These are phyloP conservation scores for Leptinotarsa tumamoca DNA, from an alignment of 2,888 invertebrate genomes.

Conservation along the genomic window DNA sequence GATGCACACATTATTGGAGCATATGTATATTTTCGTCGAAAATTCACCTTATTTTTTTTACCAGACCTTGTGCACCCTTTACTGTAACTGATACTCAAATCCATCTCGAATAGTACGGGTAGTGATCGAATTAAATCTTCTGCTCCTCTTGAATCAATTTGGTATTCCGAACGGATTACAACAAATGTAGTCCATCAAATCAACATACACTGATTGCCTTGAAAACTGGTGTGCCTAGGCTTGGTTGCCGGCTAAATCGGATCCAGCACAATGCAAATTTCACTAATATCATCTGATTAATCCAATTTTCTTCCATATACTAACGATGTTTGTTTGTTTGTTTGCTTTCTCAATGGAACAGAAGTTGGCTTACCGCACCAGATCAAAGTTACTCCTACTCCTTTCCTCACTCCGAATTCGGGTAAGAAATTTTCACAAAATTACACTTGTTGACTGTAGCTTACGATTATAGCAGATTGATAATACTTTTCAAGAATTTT, in stretches of 20 bases:
- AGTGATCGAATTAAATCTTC: no score
- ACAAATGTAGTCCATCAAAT: conserved; percentile 1
- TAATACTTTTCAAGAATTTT: conserved; percentile 20
- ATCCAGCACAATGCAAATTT: conserved; percentile 23
- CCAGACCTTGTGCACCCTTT: no score
- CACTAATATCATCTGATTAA: conserved; percentile 18
- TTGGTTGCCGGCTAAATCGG: conserved; percentile 19
- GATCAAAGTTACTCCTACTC: conserved; percentile 74
- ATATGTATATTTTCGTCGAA: no score
- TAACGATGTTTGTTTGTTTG: conserved; percentile 39
- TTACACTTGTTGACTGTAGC: conserved; percentile 4
- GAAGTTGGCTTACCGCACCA: conserved; percentile 72
- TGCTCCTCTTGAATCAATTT: background rate
- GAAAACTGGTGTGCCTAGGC: conserved; percentile 6
- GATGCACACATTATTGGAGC: no score
- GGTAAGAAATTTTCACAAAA: conserved; percentile 69
- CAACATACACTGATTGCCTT: background rate
- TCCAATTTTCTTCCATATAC: conserved; percentile 25
- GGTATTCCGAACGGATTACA: background rate
- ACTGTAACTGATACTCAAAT: no score
- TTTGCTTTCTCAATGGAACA: conserved; percentile 59
- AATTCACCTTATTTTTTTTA: no score
- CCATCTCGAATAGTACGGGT: no score
- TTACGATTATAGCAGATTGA: background rate
- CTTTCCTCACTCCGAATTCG: conserved; percentile 74